phyloP scores from a whole-genome alignment of 2,113 vertebrate genomes.

The Trogon melanurus region DNA sequence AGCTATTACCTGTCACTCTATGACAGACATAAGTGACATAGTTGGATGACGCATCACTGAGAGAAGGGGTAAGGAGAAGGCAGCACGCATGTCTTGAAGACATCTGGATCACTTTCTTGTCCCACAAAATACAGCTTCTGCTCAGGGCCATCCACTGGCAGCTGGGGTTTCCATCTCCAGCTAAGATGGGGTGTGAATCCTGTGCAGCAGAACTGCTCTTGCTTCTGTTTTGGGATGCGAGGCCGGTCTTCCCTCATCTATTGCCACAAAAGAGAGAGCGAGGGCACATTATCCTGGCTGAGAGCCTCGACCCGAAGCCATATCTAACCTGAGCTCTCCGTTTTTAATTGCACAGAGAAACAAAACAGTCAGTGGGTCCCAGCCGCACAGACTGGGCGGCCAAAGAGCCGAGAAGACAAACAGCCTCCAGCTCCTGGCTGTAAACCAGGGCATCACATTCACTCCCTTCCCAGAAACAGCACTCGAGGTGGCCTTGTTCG shows the following conservation, averaged over 20 bases:
- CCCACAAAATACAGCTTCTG: background rate
- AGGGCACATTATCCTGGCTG: background rate
- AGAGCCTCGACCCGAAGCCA: background rate
- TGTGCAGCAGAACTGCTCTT: background rate
- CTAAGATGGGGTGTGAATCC: background rate
- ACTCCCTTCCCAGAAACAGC: background rate
- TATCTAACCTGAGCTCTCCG: background rate
- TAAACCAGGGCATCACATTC: background rate
- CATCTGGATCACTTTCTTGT: background rate
- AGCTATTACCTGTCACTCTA: background rate
- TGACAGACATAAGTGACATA: background rate
- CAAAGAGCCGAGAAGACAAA: background rate
- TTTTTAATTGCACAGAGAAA: background rate
- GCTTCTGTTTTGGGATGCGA: background rate
- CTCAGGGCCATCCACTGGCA: background rate
- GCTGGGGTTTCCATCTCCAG: background rate
- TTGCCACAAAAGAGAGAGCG: background rate
- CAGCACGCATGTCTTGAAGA: background rate
- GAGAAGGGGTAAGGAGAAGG: background rate
- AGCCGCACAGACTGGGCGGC: fast-evolving
- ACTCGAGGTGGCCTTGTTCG: background rate
- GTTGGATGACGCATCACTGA: background rate
- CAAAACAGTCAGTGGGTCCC: background rate
- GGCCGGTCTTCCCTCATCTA: background rate
- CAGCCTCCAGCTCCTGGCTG: background rate